These are phyloP conservation scores for Australoheros scitulus DNA, from an alignment of 2,113 vertebrate species.

Conservation along the genomic window DNA sequence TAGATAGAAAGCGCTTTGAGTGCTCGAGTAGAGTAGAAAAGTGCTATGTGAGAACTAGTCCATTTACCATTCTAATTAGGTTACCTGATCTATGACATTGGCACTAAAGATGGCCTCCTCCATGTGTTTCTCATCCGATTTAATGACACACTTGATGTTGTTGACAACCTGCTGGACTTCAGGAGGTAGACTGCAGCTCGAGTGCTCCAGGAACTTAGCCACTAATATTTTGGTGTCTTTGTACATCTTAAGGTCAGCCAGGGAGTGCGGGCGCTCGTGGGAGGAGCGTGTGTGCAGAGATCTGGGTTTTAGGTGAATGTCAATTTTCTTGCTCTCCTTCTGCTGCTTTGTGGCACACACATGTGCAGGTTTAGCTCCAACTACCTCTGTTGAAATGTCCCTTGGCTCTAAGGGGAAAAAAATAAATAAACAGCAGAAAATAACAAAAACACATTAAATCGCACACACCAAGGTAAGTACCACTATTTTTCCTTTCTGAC, in stretches of 20 bases:
- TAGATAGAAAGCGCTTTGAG: no score
- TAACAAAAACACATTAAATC: neutral
- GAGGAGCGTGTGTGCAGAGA: slow-evolving; percentile 69
- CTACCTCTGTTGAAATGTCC: slow-evolving; percentile 57
- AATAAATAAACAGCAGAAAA: neutral
- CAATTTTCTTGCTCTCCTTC: slow-evolving; percentile 77
- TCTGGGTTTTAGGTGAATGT: slow-evolving; percentile 80
- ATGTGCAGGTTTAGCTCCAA: slow-evolving; percentile 69
- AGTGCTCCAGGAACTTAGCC: slow-evolving; percentile 95
- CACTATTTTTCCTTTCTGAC: neutral
- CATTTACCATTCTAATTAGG: neutral
- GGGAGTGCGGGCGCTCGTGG: slow-evolving; percentile 84
- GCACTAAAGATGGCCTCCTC: slow-evolving; percentile 93
- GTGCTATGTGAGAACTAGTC: no score
- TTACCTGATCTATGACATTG: slow-evolving; percentile 90
- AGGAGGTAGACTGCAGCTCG: slow-evolving; percentile 87
- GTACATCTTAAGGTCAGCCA: slow-evolving; percentile 91
- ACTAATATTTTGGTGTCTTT: slow-evolving; percentile 93
- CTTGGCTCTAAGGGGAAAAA: slow-evolving; percentile 65
- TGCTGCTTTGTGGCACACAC: slow-evolving; percentile 69
- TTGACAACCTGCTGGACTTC: slow-evolving; percentile 92
- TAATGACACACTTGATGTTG: slow-evolving; percentile 87
- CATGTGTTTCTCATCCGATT: slow-evolving; percentile 89
- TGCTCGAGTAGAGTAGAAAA: no score
- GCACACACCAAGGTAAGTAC: neutral